phyloP scores from a whole-genome alignment of 2,888 invertebrate species.

The Andrena flavipes region DNA sequence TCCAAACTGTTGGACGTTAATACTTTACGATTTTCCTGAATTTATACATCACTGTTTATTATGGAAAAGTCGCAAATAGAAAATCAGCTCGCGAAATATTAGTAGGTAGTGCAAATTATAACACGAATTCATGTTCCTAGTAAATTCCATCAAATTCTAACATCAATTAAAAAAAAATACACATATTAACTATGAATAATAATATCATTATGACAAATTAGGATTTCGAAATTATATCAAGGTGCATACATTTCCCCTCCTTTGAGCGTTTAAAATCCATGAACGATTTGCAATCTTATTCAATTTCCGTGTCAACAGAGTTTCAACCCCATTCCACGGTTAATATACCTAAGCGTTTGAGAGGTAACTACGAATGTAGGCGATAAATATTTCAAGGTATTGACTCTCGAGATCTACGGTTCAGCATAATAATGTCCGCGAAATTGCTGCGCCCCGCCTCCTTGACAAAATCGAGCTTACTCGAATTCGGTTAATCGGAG shows the following conservation, averaged over 20 bases:
- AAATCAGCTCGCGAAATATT: too few relatives aligned
- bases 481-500: slow-evolving; percentile 18
- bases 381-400: slow-evolving; percentile 43
- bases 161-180: too few relatives aligned
- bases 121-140: too few relatives aligned
- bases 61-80: too few relatives aligned
- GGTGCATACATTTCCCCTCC: not conserved
- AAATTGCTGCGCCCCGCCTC: not conserved
- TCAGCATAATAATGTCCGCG: not conserved
- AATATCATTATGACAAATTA: too few relatives aligned
- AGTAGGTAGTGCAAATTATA: too few relatives aligned
- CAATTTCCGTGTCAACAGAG: not conserved
- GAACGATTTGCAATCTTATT: slow-evolving; percentile 13
- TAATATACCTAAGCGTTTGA: not conserved
- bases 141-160: too few relatives aligned
- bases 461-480: slow-evolving; percentile 6
- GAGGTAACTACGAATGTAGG: slow-evolving; percentile 17
- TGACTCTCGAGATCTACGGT: slow-evolving; percentile 4
- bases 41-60: too few relatives aligned
- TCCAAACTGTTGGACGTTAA: too few relatives aligned
- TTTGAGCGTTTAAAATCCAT: not conserved
- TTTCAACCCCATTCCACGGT: slow-evolving; percentile 23
- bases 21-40: too few relatives aligned
- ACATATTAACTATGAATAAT: too few relatives aligned
- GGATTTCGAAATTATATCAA: too few relatives aligned